phyloP scores from a whole-genome alignment of 2,797 vertebrate genomes.

The Anguilla anguilla region DNA sequence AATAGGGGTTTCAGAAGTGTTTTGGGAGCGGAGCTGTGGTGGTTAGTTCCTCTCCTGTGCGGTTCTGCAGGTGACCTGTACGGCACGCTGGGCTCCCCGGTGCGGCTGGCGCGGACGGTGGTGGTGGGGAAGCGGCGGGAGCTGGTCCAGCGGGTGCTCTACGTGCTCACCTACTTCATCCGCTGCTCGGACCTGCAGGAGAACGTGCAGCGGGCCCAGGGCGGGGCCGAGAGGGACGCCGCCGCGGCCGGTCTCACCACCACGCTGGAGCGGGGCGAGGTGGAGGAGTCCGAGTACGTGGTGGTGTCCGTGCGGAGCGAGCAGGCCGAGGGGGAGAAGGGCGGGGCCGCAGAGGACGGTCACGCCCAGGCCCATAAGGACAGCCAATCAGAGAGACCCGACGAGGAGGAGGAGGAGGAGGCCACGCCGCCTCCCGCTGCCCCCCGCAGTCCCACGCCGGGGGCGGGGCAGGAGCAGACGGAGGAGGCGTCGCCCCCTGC shows the following conservation, averaged over 20 bases:
- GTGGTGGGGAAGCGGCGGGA: conserved; percentile 81
- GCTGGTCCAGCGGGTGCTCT: conserved; percentile 81
- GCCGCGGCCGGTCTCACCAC: conserved; percentile 59
- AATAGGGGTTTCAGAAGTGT: not conserved
- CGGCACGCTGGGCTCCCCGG: conserved; percentile 81
- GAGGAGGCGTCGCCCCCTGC: conserved; percentile 40
- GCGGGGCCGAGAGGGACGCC: conserved; percentile 37
- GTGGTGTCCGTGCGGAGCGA: conserved; percentile 74
- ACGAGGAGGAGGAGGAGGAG: not conserved
- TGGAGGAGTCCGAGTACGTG: conserved; percentile 81
- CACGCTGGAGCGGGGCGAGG: conserved; percentile 74
- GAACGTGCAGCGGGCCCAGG: conserved; percentile 67
- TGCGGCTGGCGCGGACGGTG: conserved; percentile 79
- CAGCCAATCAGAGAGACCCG: not conserved
- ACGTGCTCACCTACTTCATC: conserved; percentile 84
- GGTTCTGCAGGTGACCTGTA: conserved; percentile 77
- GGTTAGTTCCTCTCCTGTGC: not conserved
- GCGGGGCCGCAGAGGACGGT: not conserved
- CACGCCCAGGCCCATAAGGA: conserved; percentile 1
- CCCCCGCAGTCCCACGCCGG: not conserved
- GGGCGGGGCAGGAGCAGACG: conserved; percentile 20
- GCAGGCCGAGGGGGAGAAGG: conserved; percentile 10
- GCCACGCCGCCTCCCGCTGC: not conserved
- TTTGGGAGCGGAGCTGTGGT: not conserved
- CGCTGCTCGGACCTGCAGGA: conserved; percentile 86